These are phyloP conservation scores for Rhogogaster chlorosoma DNA, from an alignment of 2,888 invertebrate genomes.

Conservation along the genomic window DNA sequence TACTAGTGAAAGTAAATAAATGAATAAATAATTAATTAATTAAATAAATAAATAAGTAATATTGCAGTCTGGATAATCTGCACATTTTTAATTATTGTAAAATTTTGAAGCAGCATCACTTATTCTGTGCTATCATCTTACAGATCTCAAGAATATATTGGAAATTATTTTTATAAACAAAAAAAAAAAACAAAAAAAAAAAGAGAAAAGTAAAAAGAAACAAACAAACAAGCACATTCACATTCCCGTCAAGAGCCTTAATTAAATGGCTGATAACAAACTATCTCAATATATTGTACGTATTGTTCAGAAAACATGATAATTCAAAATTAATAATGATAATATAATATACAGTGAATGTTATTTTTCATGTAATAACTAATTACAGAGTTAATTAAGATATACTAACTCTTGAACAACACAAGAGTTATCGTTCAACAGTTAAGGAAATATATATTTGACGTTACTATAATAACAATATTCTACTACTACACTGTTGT, in stretches of 20 bases:
- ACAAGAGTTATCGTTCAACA: slow-evolving; percentile 25
- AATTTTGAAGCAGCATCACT: slow-evolving; percentile 45
- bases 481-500: slow-evolving; percentile 76
- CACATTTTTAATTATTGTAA: slow-evolving; percentile 54
- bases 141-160: slow-evolving; percentile 68
- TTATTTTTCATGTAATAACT: slow-evolving; percentile 72
- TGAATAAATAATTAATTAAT: slow-evolving; percentile 13
- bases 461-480: slow-evolving; percentile 75
- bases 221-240: slow-evolving; percentile 62
- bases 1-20: slow-evolving; percentile 40
- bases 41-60: slow-evolving; percentile 24
- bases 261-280: slow-evolving; percentile 67
- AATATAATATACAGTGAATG: slow-evolving; percentile 70
- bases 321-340: slow-evolving; percentile 70
- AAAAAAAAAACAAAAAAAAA: slow-evolving; percentile 60
- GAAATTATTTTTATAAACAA: slow-evolving; percentile 72
- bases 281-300: slow-evolving; percentile 70
- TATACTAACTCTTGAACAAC: slow-evolving; percentile 35
- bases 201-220: slow-evolving; percentile 60
- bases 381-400: slow-evolving; percentile 65
- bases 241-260: slow-evolving; percentile 71
- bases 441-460: slow-evolving; percentile 66
- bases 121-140: slow-evolving; percentile 62
- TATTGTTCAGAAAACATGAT: slow-evolving; percentile 66
- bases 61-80: slow-evolving; percentile 60